Evolutionary conservation across 2,113 vertebrate genomes (phyloP).

Genomic region (Lophius piscatorius): DNA sequence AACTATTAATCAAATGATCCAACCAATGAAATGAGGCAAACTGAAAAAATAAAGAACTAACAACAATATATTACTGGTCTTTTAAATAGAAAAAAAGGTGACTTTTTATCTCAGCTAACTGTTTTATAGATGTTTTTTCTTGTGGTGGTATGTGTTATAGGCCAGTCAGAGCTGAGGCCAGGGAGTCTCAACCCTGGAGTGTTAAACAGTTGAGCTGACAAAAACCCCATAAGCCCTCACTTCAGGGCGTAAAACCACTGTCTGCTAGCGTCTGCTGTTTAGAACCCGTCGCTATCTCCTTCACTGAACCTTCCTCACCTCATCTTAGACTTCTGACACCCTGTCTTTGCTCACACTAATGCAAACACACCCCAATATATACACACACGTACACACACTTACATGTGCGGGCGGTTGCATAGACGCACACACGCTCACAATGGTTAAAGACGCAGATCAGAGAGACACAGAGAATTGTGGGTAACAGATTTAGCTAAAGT

Average conservation of each 20-base stretch:
- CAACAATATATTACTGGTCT: background rate
- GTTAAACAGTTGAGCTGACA: slow-evolving; percentile 55
- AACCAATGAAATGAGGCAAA: no score
- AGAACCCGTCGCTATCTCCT: slow-evolving; percentile 25
- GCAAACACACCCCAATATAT: background rate
- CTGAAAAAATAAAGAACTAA: background rate
- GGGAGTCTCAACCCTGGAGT: slow-evolving; percentile 26
- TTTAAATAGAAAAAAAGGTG: background rate
- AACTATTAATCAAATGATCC: background rate
- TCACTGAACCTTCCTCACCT: slow-evolving; percentile 54
- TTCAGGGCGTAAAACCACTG: slow-evolving; percentile 59
- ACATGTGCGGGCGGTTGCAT: slow-evolving; percentile 30
- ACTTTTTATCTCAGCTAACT: background rate
- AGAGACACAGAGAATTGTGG: slow-evolving; percentile 56
- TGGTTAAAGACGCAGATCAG: slow-evolving; percentile 57
- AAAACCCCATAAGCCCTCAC: slow-evolving; percentile 59
- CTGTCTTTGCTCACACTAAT: slow-evolving; percentile 18
- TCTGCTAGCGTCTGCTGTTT: slow-evolving; percentile 71
- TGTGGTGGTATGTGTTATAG: slow-evolving; percentile 10
- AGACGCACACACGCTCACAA: slow-evolving; percentile 39
- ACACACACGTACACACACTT: slow-evolving; percentile 10
- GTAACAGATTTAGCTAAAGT: slow-evolving; percentile 78
- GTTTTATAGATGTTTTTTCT: slow-evolving; percentile 13
- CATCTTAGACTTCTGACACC: slow-evolving; percentile 47
- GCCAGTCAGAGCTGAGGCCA: slow-evolving; percentile 45